Percentiles rank a stretch among this genome's conserved stretches.
Evolutionary conservation across 2,113 vertebrate genomes (phyloP).

Genomic region (Heterotilapia buettikoferi): DNA sequence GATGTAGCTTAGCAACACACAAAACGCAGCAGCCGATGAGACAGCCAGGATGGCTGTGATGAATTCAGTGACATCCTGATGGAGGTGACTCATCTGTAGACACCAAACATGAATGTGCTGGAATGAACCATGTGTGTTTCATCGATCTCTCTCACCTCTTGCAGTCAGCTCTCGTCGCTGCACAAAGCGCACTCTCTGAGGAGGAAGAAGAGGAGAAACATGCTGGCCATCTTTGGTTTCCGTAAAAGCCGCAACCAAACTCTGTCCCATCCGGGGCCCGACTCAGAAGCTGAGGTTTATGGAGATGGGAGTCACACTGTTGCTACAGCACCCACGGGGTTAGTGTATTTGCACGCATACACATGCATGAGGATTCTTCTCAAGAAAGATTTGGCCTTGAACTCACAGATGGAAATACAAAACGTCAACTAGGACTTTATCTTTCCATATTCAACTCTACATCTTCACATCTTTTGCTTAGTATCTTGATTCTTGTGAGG

Average conservation of each 20-base stretch:
- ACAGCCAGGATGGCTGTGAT: neutral
- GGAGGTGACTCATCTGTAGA: neutral
- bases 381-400: neutral
- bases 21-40: neutral
- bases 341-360: neutral
- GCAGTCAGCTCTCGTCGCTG: constrained; percentile 65
- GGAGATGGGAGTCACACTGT: constrained; percentile 59
- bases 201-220: constrained; percentile 71
- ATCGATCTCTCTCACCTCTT: constrained; percentile 10
- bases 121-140: neutral
- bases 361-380: neutral
- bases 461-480: neutral
- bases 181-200: constrained; percentile 71
- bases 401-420: neutral
- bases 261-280: constrained; percentile 47
- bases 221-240: constrained; percentile 72
- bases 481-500: neutral
- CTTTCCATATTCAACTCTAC: neutral
- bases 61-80: neutral
- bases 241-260: constrained; percentile 68
- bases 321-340: constrained; percentile 63
- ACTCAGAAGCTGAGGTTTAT: constrained; percentile 48
- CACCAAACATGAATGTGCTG: neutral
- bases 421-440: neutral
- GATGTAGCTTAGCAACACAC: constrained; percentile 49